These are phyloP conservation scores for Apus apus DNA, from an alignment of 2,113 vertebrate genomes.

Conservation along the genomic window DNA sequence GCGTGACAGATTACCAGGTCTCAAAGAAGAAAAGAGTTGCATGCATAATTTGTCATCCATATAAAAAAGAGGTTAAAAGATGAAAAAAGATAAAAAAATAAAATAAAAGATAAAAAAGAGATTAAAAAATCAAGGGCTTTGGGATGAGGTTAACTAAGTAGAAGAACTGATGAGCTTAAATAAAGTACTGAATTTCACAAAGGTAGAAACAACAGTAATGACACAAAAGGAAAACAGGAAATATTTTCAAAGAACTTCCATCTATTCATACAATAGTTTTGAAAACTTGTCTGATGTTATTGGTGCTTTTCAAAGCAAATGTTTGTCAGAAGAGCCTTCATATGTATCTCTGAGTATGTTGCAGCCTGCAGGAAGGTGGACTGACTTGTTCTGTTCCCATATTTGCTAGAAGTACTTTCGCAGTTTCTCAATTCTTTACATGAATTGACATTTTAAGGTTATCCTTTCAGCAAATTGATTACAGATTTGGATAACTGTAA, in stretches of 20 bases:
- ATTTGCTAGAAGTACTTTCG: neutral
- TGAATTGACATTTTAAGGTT: conserved; percentile 33
- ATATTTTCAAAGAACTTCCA: neutral
- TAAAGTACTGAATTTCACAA: neutral
- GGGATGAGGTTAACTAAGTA: neutral
- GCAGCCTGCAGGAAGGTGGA: neutral
- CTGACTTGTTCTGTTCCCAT: neutral
- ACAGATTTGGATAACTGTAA: neutral
- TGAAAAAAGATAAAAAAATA: too few relatives aligned
- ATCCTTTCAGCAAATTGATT: neutral
- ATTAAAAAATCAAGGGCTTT: conserved; percentile 30
- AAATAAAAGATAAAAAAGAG: neutral
- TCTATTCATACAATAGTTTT: neutral
- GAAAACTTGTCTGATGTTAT: neutral
- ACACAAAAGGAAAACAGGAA: neutral
- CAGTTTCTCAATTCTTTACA: neutral
- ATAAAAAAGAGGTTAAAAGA: neutral
- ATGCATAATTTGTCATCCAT: neutral
- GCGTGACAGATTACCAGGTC: neutral
- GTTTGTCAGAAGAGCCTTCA: neutral
- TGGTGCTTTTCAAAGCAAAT: neutral
- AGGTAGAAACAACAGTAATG: neutral
- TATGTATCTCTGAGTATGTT: neutral
- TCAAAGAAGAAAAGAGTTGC: neutral
- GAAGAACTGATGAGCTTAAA: neutral